phyloP scores from a whole-genome alignment of 2,888 invertebrate genomes.

The Drosophila testacea region DNA sequence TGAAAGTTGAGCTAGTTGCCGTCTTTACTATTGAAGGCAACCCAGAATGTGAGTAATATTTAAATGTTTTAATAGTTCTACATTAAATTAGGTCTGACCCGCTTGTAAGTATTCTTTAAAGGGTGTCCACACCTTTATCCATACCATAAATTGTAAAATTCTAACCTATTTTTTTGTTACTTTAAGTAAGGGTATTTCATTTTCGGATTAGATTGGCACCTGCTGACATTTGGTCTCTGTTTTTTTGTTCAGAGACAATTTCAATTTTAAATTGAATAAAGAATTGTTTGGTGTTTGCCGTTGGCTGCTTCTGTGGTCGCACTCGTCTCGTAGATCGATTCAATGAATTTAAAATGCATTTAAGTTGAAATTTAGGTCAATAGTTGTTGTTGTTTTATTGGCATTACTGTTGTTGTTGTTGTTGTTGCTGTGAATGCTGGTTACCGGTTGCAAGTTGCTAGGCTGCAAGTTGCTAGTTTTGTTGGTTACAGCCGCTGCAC shows the following conservation, averaged over 20 bases:
- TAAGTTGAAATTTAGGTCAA: slow-evolving; percentile 77
- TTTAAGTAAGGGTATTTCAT: slow-evolving; percentile 26
- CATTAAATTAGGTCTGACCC: not conserved
- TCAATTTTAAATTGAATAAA: slow-evolving; percentile 69
- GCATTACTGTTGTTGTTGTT: slow-evolving; percentile 45
- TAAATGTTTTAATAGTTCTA: not conserved
- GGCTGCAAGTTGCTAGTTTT: slow-evolving; percentile 32
- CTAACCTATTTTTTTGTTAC: slow-evolving; percentile 9
- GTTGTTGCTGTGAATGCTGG: slow-evolving; percentile 38
- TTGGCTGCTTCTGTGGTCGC: slow-evolving; percentile 50
- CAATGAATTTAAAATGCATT: slow-evolving; percentile 79
- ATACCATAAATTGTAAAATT: not conserved
- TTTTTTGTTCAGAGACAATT: slow-evolving; percentile 35
- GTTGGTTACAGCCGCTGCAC: slow-evolving; percentile 49
- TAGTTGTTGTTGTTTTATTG: slow-evolving; percentile 64
- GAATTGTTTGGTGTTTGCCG: slow-evolving; percentile 35
- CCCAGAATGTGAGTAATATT: not conserved
- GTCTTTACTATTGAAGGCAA: not conserved
- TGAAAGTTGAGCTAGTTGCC: too few relatives aligned
- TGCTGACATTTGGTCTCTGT: slow-evolving; percentile 13
- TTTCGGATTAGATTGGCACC: slow-evolving; percentile 12
- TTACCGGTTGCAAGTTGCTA: slow-evolving; percentile 53
- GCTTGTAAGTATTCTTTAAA: not conserved
- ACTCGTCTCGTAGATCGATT: slow-evolving; percentile 69
- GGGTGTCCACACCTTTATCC: not conserved